phyloP scores from a whole-genome alignment of 2,888 invertebrate species.

The Orchestes rusci region DNA sequence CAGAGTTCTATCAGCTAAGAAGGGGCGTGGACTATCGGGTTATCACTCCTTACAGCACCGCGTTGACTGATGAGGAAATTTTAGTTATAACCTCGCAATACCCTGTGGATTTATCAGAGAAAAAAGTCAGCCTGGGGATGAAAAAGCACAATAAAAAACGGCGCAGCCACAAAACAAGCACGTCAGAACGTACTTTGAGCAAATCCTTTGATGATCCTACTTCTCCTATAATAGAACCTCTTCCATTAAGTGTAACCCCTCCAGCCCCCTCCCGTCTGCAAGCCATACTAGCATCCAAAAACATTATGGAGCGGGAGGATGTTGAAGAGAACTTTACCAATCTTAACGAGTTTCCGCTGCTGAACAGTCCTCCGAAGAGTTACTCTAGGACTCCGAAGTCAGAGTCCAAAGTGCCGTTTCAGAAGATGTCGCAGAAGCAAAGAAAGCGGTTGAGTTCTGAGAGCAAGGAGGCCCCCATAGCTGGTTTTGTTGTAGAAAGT shows the following conservation, averaged over 20 bases:
- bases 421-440: slow-evolving; percentile 59
- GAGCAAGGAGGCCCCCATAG: no score
- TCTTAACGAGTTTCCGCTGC: slow-evolving; percentile 38
- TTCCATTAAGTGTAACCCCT: slow-evolving; percentile 26
- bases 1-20: slow-evolving; percentile 59
- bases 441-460: slow-evolving; percentile 53
- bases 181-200: slow-evolving; percentile 16
- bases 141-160: slow-evolving; percentile 9
- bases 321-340: slow-evolving; percentile 28
- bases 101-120: slow-evolving; percentile 46
- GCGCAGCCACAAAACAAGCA: slow-evolving; percentile 12
- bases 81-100: slow-evolving; percentile 42
- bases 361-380: slow-evolving; percentile 31
- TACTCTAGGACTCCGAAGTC: slow-evolving; percentile 26
- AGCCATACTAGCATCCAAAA: slow-evolving; percentile 34
- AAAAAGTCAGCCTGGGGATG: slow-evolving; percentile 32
- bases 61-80: slow-evolving; percentile 53
- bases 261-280: slow-evolving; percentile 27
- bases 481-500: slow-evolving; percentile 31
- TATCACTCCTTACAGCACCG: slow-evolving; percentile 62
- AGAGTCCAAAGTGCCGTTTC: slow-evolving; percentile 36
- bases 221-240: no score
- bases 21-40: slow-evolving; percentile 54
- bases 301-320: slow-evolving; percentile 30
- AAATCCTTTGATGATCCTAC: slow-evolving; percentile 19